Evolutionary conservation across 64 coral and sea anemone genomes (phyloP).

Genomic region (Catalaphyllia jardinei): DNA sequence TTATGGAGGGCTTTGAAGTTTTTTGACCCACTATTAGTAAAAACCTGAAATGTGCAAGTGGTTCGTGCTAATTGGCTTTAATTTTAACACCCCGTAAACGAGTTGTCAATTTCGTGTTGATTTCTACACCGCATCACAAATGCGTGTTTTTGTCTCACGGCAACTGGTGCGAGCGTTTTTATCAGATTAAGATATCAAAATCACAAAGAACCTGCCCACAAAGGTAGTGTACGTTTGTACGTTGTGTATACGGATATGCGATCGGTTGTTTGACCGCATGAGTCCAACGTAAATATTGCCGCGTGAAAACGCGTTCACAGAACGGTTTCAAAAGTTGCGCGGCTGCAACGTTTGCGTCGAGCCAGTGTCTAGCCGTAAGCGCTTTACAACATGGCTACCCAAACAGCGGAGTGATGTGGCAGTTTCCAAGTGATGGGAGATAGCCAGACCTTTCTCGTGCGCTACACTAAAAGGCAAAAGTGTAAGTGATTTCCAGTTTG

Average conservation of each 20-base stretch:
- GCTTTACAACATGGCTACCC: background rate
- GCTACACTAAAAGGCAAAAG: conserved; percentile 67
- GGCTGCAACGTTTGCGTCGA: too few relatives aligned
- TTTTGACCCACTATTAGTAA: background rate
- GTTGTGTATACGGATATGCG: background rate
- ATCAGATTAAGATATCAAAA: conserved; percentile 26
- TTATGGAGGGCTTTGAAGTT: background rate
- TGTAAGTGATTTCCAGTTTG: conserved; percentile 48
- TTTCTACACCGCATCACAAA: conserved; percentile 16
- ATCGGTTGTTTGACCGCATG: conserved; percentile 16
- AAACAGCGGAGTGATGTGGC: conserved; percentile 7
- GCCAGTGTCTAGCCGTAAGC: too few relatives aligned
- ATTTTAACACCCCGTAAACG: conserved; percentile 18
- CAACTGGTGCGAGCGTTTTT: background rate
- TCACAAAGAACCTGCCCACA: background rate
- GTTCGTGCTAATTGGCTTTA: conserved; percentile 23
- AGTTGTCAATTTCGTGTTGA: conserved; percentile 26
- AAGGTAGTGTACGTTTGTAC: background rate
- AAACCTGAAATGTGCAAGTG: background rate
- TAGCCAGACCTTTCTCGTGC: conserved; percentile 62
- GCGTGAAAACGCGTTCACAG: too few relatives aligned
- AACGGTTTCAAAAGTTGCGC: too few relatives aligned
- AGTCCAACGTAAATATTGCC: background rate
- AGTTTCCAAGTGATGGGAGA: conserved; percentile 12
- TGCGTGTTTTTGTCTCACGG: conserved; percentile 42